phyloP scores from a whole-genome alignment of 1,140 invertebrate genomes.

The Rhagoletis zephyria region DNA sequence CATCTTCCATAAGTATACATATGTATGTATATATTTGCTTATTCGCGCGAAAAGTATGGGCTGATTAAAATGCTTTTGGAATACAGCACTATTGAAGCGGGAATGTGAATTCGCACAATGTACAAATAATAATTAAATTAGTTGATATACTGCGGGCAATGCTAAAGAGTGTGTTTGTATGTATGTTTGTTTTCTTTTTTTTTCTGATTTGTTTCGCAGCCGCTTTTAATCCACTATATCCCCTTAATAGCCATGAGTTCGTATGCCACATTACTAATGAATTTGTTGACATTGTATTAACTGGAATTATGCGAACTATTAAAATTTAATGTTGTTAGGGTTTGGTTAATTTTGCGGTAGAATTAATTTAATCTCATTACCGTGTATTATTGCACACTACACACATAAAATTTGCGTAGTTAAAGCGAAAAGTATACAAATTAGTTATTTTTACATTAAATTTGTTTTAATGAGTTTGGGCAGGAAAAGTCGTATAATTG shows the following conservation, averaged over 20 bases:
- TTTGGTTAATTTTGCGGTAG: background rate
- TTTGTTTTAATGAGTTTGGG: too few relatives aligned
- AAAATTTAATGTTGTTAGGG: background rate
- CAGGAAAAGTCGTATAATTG: too few relatives aligned
- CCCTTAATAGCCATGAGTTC: background rate
- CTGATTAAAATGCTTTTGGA: background rate
- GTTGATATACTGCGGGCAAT: background rate
- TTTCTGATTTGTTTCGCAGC: too few relatives aligned
- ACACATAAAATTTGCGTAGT: background rate
- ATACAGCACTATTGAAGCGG: background rate
- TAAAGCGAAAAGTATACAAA: background rate
- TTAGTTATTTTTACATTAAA: background rate
- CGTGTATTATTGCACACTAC: background rate
- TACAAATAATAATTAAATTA: conserved; percentile 1
- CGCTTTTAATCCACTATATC: background rate
- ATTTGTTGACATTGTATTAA: background rate
- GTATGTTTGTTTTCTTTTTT: background rate
- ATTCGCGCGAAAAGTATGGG: background rate
- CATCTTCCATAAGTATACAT: background rate
- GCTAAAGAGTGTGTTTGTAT: background rate
- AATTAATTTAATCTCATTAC: background rate
- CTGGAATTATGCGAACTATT: background rate
- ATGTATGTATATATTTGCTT: background rate
- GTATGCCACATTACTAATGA: background rate
- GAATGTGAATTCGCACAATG: background rate